A percentile compares a stretch with the other conserved stretches of the same genome.
Evolutionary conservation across 2,888 invertebrate genomes (phyloP).

Genomic region (Endotricha flammealis): DNA sequence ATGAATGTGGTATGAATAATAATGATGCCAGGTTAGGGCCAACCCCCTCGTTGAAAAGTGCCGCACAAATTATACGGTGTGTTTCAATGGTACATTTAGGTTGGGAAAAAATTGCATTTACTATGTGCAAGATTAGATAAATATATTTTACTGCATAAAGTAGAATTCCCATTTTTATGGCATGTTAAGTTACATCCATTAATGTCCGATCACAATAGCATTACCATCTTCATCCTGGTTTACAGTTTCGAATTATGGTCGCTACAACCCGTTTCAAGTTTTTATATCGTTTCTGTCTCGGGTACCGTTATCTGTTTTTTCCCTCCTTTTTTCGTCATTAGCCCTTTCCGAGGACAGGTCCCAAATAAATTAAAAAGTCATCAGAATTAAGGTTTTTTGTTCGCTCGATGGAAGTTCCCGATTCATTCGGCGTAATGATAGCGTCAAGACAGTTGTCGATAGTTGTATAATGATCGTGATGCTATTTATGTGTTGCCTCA

Average conservation of each 20-base stretch:
- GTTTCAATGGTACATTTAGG: neutral
- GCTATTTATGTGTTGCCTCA: constrained; percentile 3
- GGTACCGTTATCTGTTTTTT: constrained; percentile 40
- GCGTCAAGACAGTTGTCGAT: constrained; percentile 25
- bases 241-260: constrained; percentile 1
- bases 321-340: constrained; percentile 38
- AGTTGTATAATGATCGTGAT: constrained; percentile 4
- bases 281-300: constrained; percentile 23
- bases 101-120: too few relatives aligned
- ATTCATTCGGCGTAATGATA: constrained; percentile 33
- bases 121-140: too few relatives aligned
- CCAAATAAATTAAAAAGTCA: constrained; percentile 66
- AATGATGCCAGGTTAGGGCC: too few relatives aligned
- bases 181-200: too few relatives aligned
- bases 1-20: too few relatives aligned
- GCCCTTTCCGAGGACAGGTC: constrained; percentile 34
- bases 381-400: constrained; percentile 40
- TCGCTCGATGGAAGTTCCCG: constrained; percentile 25
- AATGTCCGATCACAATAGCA: too few relatives aligned
- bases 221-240: neutral
- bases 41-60: neutral
- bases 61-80: neutral
- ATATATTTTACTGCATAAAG: too few relatives aligned
- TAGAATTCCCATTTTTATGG: too few relatives aligned
- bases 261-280: constrained; percentile 10